Base-by-base conservation (phyloP, 2,797 vertebrate species). In the Hephaestus fuliginosus region DNA sequence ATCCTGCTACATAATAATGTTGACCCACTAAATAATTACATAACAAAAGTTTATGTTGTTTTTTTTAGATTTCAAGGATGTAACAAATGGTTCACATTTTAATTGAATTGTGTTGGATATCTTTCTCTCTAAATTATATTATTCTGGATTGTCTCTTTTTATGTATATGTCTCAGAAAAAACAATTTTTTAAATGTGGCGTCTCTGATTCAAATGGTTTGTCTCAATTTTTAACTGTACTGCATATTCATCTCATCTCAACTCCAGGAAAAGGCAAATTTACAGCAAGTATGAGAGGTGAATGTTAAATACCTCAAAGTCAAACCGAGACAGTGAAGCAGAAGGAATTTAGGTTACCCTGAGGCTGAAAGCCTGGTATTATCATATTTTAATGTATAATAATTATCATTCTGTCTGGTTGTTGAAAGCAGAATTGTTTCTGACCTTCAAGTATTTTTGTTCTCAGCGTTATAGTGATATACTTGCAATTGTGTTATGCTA, bases 301-400 rank as follows among this genome's bases (percentile, higher is more conserved):
- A 89, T 90, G 82, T 85, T 85, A 89, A 92, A 94, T 86, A 93
- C 82, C 89, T 94, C 87, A 88, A 91, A 88, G 84, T 92, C 87
- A 88, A 86, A 87, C 41, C 5, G 61, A 88, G 82, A 90, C 74
- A 67, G 69, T 81, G 48, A 83, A 84, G 84, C 85, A 82, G 82
- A 81, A 78, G 68, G 68, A 86, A 76, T 86, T 74, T 80, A 73
- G 81, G 68, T 80, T 85, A 61, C 69, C 88, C 85, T 18, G 36
- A 81, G 83, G 81, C 86, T 69, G 58, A 53, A 84, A 75, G 77
- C 81, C 84, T 81, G 52, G 51, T 84, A 78, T 91, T 85, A 84
- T 88, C 84, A 84, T 89, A 86, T 91, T 89, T 90, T 85, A 89
- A 92, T 90, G 82, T 92, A 84, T 91, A 90, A 89, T 89, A 88